Percentiles rank a stretch among this genome's conserved stretches.
Evolutionary conservation across 2,113 vertebrate species (phyloP).

Genomic region (Salvelinus fontinalis): DNA sequence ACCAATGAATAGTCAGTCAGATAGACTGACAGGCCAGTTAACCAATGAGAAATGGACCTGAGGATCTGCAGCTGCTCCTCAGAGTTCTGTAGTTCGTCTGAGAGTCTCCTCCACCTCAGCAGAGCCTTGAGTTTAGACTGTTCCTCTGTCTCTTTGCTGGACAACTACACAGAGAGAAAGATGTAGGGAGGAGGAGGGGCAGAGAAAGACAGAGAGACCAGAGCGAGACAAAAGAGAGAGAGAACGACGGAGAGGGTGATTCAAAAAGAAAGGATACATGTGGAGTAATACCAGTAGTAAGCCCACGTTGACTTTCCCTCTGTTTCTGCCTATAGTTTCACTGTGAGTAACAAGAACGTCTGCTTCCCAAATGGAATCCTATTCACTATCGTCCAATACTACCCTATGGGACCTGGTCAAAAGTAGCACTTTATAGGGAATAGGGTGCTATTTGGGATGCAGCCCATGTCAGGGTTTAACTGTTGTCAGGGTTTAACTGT

Average conservation of each 20-base stretch:
- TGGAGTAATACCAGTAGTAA: background rate
- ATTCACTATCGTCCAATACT: no score
- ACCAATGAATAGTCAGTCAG: background rate
- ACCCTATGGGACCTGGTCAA: no score
- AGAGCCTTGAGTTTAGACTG: slow-evolving; percentile 84
- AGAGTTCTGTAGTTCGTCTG: slow-evolving; percentile 87
- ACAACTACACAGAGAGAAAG: slow-evolving; percentile 68
- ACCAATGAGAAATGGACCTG: slow-evolving; percentile 72
- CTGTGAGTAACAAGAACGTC: background rate
- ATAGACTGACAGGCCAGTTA: background rate
- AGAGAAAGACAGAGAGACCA: background rate
- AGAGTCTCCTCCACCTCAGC: slow-evolving; percentile 85
- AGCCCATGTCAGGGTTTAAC: background rate
- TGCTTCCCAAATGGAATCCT: background rate
- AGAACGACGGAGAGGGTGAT: background rate
- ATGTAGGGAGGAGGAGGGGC: background rate
- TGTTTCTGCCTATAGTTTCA: background rate
- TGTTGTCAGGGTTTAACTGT: background rate
- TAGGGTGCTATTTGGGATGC: no score
- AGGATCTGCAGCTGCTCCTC: slow-evolving; percentile 89
- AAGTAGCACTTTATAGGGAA: no score
- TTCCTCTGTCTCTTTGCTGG: slow-evolving; percentile 67
- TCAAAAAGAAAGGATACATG: background rate
- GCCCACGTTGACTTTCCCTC: background rate
- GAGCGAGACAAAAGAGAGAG: slow-evolving; percentile 9